Base-by-base conservation (phyloP, 2,113 vertebrate genomes). In the Clupea harengus region DNA sequence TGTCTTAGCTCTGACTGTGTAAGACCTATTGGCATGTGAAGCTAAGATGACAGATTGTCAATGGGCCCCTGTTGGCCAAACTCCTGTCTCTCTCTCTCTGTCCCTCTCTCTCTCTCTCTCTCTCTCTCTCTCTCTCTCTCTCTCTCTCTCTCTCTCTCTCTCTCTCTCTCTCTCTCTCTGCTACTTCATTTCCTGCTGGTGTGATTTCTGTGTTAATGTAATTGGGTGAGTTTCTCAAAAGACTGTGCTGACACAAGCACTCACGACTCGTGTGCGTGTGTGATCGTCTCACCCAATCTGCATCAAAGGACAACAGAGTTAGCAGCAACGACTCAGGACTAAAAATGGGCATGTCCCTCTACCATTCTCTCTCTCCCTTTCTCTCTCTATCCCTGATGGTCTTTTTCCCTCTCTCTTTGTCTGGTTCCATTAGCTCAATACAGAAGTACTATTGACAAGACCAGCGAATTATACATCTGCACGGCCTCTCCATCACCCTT, bases 191-290 rank as follows among this genome's bases (percentile, higher is more conserved):
- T 72, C 64, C 64, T 72, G 64, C 64, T 72, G 64, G 64, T 32
- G 64, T 72, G 64, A 32, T 32, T 72, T 72, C 25, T 32, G 64
- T 72, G 64, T 28, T 72, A 32, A 72, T 72, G 28, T 72, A 72
- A 32, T 72, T 32, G 28, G 25, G 28, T 28, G 60, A 4, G 22
- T 64, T n/a, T 32, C 25, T 72, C 64, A 72, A 72, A 32, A 72
- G 64, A 72, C 64, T 72, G n/a, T 72, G 64, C 64, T 72, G 64
- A 72, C 64, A 28, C 64, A 72, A 32, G 64, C 64, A 13, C 64
- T 83, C 82, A 57, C 82, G 50, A 39, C 13, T 39, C 39, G 15
- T 83, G 82, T 52, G 46, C 28, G 45, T 85, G 45, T 17, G 75
- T 49, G 3, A 64, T 64, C 57, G 32, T 25, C 9, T 72, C 64